Evolutionary conservation across 2,113 vertebrate species (phyloP).

Genomic region (Emydura subglobosa): DNA sequence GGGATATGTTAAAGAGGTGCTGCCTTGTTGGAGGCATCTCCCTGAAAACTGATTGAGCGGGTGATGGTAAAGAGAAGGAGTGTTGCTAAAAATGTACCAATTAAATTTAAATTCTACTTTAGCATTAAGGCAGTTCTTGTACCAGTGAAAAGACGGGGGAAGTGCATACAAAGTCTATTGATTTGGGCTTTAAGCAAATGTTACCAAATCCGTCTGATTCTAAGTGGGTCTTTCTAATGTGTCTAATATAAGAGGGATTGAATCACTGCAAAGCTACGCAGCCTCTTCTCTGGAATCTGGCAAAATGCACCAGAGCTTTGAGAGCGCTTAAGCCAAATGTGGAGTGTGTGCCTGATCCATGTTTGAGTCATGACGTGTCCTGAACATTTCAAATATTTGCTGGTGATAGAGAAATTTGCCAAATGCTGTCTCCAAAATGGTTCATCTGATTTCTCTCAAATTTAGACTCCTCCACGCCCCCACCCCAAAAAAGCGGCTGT

Average conservation of each 20-base stretch:
- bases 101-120: fast-evolving
- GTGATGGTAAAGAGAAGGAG: fast-evolving
- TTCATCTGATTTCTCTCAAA: not conserved
- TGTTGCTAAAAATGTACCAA: not conserved
- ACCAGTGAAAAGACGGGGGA: fast-evolving
- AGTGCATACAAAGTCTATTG: fast-evolving
- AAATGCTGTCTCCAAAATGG: not conserved
- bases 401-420: not conserved
- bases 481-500: not conserved
- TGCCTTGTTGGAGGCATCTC: fast-evolving
- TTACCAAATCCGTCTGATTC: not conserved
- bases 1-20: not conserved
- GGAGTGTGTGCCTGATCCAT: not conserved
- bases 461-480: too few species aligned
- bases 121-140: not conserved
- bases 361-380: not conserved
- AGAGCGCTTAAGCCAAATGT: not conserved
- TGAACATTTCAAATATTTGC: fast-evolving
- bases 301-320: not conserved
- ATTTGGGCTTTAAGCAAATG: not conserved
- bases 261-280: not conserved
- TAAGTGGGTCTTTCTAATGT: fast-evolving
- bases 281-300: not conserved
- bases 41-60: not conserved
- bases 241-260: not conserved